phyloP scores from a whole-genome alignment of 2,888 invertebrate genomes.

The Pyralis farinalis region DNA sequence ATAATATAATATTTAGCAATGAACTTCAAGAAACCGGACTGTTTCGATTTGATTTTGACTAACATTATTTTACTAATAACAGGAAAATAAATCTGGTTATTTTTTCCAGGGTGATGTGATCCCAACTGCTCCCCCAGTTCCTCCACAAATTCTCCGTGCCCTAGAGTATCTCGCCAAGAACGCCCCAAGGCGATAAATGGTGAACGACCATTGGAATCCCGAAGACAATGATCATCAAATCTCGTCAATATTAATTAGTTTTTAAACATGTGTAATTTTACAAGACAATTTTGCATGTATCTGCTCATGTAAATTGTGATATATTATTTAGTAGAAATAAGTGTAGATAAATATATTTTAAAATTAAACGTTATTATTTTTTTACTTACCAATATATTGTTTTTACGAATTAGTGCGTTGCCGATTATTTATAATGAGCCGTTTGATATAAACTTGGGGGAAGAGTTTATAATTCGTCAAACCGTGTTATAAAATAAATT shows the following conservation, averaged over 20 bases:
- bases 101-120: conserved; percentile 46
- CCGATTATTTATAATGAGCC: too few species aligned
- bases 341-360: not conserved
- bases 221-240: not conserved
- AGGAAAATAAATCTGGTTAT: too few species aligned
- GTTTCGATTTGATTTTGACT: too few species aligned
- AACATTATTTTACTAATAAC: too few species aligned
- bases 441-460: too few species aligned
- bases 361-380: too few species aligned
- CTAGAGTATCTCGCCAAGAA: conserved; percentile 40
- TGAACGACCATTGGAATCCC: not conserved
- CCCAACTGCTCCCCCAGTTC: conserved; percentile 72
- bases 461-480: too few species aligned
- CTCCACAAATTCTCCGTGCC: conserved; percentile 61
- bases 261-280: not conserved
- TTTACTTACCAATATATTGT: too few species aligned
- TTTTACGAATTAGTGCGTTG: too few species aligned
- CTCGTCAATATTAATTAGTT: not conserved
- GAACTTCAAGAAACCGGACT: too few species aligned
- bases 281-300: not conserved
- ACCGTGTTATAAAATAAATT: too few species aligned
- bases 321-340: not conserved
- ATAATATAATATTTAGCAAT: too few species aligned
- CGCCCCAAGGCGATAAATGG: conserved; percentile 27
- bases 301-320: not conserved